Evolutionary conservation across 1,140 invertebrate species (phyloP).

Genomic region (Euglossa dilemma): DNA sequence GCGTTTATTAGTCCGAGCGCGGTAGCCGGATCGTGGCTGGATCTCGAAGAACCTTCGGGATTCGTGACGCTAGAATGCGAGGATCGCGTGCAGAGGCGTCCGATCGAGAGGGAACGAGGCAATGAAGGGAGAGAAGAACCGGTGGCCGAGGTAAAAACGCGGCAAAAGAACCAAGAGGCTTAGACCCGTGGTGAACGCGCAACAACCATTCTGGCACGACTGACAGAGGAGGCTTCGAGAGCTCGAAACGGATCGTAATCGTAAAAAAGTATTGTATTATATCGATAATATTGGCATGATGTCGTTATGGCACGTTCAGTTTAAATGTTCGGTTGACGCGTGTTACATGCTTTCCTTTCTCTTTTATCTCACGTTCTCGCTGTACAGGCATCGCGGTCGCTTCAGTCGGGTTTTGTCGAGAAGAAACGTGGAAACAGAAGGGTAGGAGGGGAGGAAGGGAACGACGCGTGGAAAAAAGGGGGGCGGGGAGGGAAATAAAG

Average conservation of each 20-base stretch:
- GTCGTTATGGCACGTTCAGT: conserved; percentile 80
- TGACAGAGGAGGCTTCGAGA: conserved; percentile 66
- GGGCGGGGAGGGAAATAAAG: not conserved
- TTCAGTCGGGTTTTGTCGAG: conserved; percentile 42
- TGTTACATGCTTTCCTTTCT: conserved; percentile 65
- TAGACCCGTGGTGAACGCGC: conserved; percentile 9
- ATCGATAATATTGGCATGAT: conserved; percentile 80
- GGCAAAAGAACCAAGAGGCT: conserved; percentile 23
- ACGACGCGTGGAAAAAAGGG: too few species aligned
- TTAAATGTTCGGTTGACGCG: conserved; percentile 76
- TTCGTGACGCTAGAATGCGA: not conserved
- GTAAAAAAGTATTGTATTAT: conserved; percentile 77
- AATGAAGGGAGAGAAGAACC: conserved; percentile 11
- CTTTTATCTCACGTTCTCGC: conserved; percentile 59
- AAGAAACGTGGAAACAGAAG: conserved; percentile 10
- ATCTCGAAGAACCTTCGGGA: not conserved
- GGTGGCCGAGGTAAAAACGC: conserved; percentile 30
- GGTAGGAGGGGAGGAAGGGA: too few species aligned
- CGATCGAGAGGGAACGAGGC: conserved; percentile 55
- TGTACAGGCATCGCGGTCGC: conserved; percentile 71
- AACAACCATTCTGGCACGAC: conserved; percentile 30
- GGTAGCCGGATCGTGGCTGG: not conserved
- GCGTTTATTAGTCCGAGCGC: not conserved
- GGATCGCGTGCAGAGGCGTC: conserved; percentile 4
- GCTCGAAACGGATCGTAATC: conserved; percentile 70